Conservation (phyloP, 1,140 invertebrate species). For the Sinonovacula constricta region DNA sequence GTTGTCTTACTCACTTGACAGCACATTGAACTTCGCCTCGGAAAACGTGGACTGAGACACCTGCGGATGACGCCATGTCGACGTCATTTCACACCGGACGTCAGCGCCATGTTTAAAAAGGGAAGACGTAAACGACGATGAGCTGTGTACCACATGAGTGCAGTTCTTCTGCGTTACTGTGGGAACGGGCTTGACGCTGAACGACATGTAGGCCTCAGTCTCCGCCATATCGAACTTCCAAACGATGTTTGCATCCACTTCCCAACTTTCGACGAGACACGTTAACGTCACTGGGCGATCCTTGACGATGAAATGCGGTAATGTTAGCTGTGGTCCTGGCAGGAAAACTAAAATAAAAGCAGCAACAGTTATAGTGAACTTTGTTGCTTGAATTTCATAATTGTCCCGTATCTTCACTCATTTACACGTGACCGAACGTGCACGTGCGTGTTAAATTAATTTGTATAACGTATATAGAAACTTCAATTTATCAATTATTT, state of each 20-base stretch:
- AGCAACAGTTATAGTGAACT: no score
- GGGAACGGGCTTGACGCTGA: conserved; percentile 22
- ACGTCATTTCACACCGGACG: conserved; percentile 35
- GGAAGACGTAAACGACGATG: conserved; percentile 29
- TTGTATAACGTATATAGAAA: no score
- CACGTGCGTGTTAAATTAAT: no score
- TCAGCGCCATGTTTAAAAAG: conserved; percentile 33
- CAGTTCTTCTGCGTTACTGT: conserved; percentile 8
- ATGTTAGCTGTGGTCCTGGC: conserved; percentile 5
- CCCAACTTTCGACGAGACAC: conserved; percentile 41
- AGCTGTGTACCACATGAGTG: conserved; percentile 27
- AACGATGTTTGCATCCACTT: neutral
- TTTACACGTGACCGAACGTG: no score
- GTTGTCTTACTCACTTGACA: neutral
- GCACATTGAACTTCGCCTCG: neutral
- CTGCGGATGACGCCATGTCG: conserved; percentile 6
- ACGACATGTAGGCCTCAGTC: conserved; percentile 19
- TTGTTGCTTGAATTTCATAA: no score
- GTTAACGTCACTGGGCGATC: conserved; percentile 3
- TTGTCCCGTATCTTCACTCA: no score
- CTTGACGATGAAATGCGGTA: conserved; percentile 42
- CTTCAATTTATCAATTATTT: no score
- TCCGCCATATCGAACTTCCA: conserved; percentile 43
- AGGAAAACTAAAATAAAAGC: conserved; percentile 47
- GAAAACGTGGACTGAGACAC: conserved; percentile 3